Conservation (phyloP, 2,888 invertebrate genomes). For the Plagiodera versicolora region DNA sequence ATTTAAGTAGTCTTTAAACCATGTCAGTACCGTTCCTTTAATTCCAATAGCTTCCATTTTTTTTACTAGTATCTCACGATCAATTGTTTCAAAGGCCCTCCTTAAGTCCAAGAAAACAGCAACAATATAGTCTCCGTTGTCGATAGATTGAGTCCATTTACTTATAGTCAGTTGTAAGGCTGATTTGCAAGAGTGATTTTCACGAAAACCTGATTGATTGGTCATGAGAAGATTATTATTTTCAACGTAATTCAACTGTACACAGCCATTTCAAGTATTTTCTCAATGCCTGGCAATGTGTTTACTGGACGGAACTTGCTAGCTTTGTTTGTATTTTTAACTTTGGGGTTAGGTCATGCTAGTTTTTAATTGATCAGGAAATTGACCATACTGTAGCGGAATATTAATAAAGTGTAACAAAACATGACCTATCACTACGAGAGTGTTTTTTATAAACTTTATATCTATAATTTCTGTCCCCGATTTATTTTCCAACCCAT, state of each 20-base stretch:
- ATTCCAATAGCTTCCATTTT: background rate
- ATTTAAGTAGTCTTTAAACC: constrained; percentile 1
- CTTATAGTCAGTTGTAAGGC: constrained; percentile 5
- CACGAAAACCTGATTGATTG: constrained; percentile 4
- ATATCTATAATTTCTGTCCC: constrained; percentile 6
- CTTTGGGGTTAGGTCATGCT: background rate
- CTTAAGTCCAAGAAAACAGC: constrained; percentile 12
- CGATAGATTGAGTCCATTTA: constrained; percentile 1
- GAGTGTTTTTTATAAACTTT: constrained; percentile 5
- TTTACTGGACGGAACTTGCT: background rate
- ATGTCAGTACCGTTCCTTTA: constrained; percentile 1
- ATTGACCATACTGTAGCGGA: background rate
- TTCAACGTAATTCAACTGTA: background rate
- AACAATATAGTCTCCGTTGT: constrained; percentile 2
- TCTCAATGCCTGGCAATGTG: background rate
- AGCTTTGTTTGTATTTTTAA: background rate
- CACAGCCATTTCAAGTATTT: background rate
- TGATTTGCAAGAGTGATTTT: constrained; percentile 4
- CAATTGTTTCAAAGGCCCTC: constrained; percentile 14
- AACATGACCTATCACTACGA: constrained; percentile 4
- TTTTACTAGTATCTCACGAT: constrained; percentile 5
- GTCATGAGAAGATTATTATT: constrained; percentile 2
- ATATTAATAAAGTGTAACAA: constrained; percentile 6
- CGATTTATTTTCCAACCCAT: constrained; percentile 6
- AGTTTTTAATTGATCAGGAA: background rate